Percentiles rank a stretch among this genome's conserved stretches.
These are phyloP conservation scores for Drosophila ezoana DNA, from an alignment of 2,888 invertebrate genomes.

Conservation along the genomic window DNA sequence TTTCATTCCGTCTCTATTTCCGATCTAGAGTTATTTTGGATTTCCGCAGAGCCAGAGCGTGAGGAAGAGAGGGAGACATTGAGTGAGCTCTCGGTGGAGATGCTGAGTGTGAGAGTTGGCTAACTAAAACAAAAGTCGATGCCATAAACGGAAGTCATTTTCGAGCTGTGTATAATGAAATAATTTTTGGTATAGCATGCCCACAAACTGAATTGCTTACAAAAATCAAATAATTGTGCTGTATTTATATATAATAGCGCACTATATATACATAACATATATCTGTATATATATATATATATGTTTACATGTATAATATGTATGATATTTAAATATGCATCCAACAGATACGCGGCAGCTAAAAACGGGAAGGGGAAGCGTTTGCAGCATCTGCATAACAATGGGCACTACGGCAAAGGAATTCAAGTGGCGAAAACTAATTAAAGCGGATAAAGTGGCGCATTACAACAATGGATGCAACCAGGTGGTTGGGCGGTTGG, in stretches of 20 bases:
- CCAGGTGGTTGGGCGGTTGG: constrained; percentile 12
- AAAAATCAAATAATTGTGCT: constrained; percentile 57
- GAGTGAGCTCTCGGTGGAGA: neutral
- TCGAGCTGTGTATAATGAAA: constrained; percentile 74
- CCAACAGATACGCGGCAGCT: constrained; percentile 20
- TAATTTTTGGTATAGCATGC: constrained; percentile 60
- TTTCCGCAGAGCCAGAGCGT: constrained; percentile 52
- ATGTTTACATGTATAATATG: constrained; percentile 8
- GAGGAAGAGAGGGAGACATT: neutral
- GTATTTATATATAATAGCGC: constrained; percentile 5
- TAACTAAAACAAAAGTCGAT: constrained; percentile 77
- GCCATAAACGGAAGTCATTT: constrained; percentile 76
- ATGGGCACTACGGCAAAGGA: constrained; percentile 50
- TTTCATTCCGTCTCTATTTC: constrained; percentile 66
- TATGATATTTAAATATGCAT: constrained; percentile 38
- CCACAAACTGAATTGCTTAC: constrained; percentile 62
- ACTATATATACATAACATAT: neutral
- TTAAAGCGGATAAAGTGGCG: constrained; percentile 81
- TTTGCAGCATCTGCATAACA: constrained; percentile 75
- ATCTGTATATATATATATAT: neutral
- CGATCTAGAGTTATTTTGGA: constrained; percentile 70
- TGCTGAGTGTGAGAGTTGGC: constrained; percentile 44
- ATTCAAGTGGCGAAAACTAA: constrained; percentile 81
- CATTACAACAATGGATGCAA: constrained; percentile 74
- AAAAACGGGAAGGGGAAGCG: constrained; percentile 67